Evolutionary conservation across 2,888 invertebrate genomes (phyloP).

Genomic region (Stomorhina lunata): DNA sequence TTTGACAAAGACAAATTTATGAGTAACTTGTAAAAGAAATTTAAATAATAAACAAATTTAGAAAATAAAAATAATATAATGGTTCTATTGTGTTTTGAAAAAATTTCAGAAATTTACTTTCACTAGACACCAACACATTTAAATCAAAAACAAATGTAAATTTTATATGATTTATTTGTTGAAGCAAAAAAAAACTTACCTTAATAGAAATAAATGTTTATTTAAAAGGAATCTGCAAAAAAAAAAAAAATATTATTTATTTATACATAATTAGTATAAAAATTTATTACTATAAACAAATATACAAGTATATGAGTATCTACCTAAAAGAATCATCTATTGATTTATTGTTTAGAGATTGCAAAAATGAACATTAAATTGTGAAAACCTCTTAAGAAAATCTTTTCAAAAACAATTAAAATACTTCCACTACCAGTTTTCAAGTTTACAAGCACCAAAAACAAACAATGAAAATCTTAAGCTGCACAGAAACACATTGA

Average conservation of each 20-base stretch:
- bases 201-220: not conserved
- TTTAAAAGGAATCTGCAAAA: slow-evolving; percentile 1
- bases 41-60: not conserved
- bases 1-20: not conserved
- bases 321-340: slow-evolving; percentile 3
- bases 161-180: not conserved
- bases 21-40: too few relatives aligned
- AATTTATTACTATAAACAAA: too few relatives aligned
- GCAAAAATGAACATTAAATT: slow-evolving; percentile 26
- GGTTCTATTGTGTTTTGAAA: not conserved
- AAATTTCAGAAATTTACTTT: not conserved
- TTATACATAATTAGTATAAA: not conserved
- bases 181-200: not conserved
- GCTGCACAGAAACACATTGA: too few relatives aligned
- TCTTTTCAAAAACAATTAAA: slow-evolving; percentile 56
- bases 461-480: not conserved
- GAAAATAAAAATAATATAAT: not conserved
- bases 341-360: slow-evolving; percentile 58
- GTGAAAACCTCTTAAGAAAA: slow-evolving; percentile 1
- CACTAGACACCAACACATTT: not conserved
- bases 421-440: not conserved
- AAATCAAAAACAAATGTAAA: not conserved
- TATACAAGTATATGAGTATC: slow-evolving; percentile 2
- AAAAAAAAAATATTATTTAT: not conserved
- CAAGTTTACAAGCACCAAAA: slow-evolving; percentile 4